Base-by-base conservation (phyloP, 2,113 vertebrate genomes). In the Dermatemys mawii region DNA sequence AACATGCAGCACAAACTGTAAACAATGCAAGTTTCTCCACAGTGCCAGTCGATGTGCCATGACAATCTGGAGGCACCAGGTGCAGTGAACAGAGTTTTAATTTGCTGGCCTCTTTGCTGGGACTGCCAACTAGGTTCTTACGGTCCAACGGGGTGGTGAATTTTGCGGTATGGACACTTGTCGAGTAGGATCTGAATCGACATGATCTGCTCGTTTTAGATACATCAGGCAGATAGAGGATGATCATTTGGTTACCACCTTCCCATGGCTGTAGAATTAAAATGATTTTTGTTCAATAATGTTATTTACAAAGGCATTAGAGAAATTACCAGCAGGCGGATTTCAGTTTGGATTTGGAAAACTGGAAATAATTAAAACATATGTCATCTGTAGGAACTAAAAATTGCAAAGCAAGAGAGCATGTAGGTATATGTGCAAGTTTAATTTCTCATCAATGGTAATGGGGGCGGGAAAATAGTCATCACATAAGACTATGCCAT, bases 301-400 rank as follows among this genome's bases (percentile, higher is more conserved):
- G 38, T 82, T 27, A 81, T 49, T 73, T 44, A 27, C 2, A 67
- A 75, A 75, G 73, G 8, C 78, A 49, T 13, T 78, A 89, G 95
- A 38, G 6, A 55, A 91, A 29, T 8, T 12, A 29, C 12, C 22
- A 46, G 41, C 12, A 46, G 41, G 0, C 19, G 48, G 79, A 93
- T 19, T 12, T 6, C 49, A 73, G 13, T 51, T 88, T 80, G 16
- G 86, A 27, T 10, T 17, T 46, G 60, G 79, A 93, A 95, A 80
- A 96, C 88, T 83, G 6, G 32, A 76, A 90, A 75, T 11, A 90
- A 80, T 10, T 29, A 51, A 70, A 55, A 32, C 88, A 78, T 70
- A 81, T 76, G 49, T 86, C 13, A 21, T 54, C 49, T 91, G 81
- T n/a, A 94, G 83, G 26, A 86, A 79, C 41, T 75, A 44, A 76